Percentiles rank a stretch among this genome's conserved stretches.
Evolutionary conservation across 1,140 invertebrate species (phyloP).

Genomic region (Heliothis subflexa): DNA sequence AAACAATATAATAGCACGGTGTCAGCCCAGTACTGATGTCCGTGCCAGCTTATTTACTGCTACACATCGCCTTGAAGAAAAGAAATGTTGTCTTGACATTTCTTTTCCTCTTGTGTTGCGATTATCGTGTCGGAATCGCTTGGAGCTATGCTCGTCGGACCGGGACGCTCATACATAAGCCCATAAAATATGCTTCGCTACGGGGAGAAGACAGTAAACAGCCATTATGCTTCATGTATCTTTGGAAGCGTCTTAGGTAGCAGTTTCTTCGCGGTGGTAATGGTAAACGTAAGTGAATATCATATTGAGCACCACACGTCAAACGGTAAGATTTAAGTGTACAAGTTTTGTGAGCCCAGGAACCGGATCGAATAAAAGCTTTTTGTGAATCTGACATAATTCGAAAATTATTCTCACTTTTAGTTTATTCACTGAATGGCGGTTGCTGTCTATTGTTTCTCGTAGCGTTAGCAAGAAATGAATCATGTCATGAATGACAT

Average conservation of each 20-base stretch:
- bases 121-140: conserved; percentile 72
- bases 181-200: conserved; percentile 49
- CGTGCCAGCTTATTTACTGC: conserved; percentile 67
- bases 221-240: conserved; percentile 48
- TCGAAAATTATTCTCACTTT: conserved; percentile 35
- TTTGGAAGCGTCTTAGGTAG: conserved; percentile 43
- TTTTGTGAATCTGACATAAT: conserved; percentile 28
- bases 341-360: conserved; percentile 1
- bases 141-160: conserved; percentile 59
- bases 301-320: conserved; percentile 4
- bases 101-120: conserved; percentile 60
- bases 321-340: background rate
- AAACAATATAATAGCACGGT: conserved; percentile 75
- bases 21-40: conserved; percentile 53
- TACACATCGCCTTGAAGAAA: conserved; percentile 62
- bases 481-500: conserved; percentile 54
- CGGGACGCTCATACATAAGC: conserved; percentile 57
- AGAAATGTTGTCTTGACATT: conserved; percentile 76
- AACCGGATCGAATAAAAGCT: conserved; percentile 36
- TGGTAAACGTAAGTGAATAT: conserved; percentile 36
- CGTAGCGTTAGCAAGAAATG: conserved; percentile 48
- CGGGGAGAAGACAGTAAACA: conserved; percentile 51
- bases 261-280: conserved; percentile 26
- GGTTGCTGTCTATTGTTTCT: conserved; percentile 44
- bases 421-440: conserved; percentile 39